Conservation (phyloP, 2,113 vertebrate genomes). For the Blennius ocellaris region DNA sequence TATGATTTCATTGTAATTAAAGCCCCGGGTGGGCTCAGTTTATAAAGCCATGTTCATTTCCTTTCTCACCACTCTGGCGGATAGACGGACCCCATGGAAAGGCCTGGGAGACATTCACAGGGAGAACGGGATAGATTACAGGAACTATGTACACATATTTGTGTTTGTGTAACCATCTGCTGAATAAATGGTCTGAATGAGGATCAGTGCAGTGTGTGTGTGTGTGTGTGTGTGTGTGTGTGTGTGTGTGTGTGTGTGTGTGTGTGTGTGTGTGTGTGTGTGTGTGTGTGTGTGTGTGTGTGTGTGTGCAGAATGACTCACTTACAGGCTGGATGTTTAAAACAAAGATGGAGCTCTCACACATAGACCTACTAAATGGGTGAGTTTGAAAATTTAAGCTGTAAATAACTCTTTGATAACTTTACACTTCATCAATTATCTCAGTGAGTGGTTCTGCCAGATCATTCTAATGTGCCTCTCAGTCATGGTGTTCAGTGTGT, state of each 20-base stretch:
- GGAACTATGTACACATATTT: conserved; percentile 53
- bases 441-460: conserved; percentile 13
- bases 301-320: conserved; percentile 12
- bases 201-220: conserved; percentile 31
- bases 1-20: conserved; percentile 73
- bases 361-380: not conserved
- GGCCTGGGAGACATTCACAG: conserved; percentile 50
- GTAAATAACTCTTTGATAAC: conserved; percentile 11
- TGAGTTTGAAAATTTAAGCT: conserved; percentile 12
- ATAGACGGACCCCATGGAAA: conserved; percentile 60
- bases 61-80: conserved; percentile 47
- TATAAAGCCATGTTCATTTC: conserved; percentile 71
- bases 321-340: not conserved
- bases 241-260: not conserved
- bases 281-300: conserved; percentile 9
- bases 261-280: not conserved
- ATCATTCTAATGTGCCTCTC: conserved; percentile 13
- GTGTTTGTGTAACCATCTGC: conserved; percentile 51
- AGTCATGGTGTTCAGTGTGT: conserved; percentile 9
- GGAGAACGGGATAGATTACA: conserved; percentile 43
- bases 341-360: conserved; percentile 6
- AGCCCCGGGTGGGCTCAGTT: conserved; percentile 64
- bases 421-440: conserved; percentile 14
- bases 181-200: conserved; percentile 50
- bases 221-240: not conserved